These are phyloP conservation scores for Holothuria glaberrima DNA, from an alignment of 35 echinoderm and acorn worm genomes.

Conservation along the genomic window DNA sequence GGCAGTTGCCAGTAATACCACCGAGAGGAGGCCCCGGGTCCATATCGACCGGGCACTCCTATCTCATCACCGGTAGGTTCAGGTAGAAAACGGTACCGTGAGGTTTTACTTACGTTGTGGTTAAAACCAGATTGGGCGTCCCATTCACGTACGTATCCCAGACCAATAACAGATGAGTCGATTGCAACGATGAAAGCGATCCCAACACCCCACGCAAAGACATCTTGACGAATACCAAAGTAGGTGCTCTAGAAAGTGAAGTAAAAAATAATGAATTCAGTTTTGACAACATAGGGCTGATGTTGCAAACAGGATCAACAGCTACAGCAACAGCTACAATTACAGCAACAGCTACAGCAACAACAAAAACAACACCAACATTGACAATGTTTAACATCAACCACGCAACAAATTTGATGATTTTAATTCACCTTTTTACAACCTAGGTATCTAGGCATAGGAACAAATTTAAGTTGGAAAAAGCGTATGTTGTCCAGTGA, in stretches of 20 bases:
- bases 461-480: too few species aligned
- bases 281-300: too few species aligned
- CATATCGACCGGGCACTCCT: conserved; percentile 61
- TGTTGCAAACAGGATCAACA: too few species aligned
- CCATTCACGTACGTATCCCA: conserved; percentile 70
- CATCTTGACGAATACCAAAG: conserved; percentile 60
- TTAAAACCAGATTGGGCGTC: conserved; percentile 70
- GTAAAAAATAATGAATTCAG: too few species aligned
- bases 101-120: conserved; percentile 79
- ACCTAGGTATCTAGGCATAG: too few species aligned
- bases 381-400: too few species aligned
- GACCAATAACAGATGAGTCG: conserved; percentile 36
- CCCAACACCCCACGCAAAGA: conserved; percentile 63
- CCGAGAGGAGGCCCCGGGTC: conserved; percentile 23
- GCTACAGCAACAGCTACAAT: too few species aligned
- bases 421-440: too few species aligned
- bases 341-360: too few species aligned
- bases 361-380: too few species aligned
- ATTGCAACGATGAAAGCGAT: conserved; percentile 66
- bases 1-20: conserved; percentile 92
- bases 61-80: conserved; percentile 56
- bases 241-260: neutral
- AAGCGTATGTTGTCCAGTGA: too few species aligned
- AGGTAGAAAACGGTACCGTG: conserved; percentile 70
- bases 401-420: too few species aligned